Evolutionary conservation across 2,888 invertebrate species (phyloP), one percentile per base, ranked within the genome.

Genomic region (Watsonalla cultraria): DNA sequence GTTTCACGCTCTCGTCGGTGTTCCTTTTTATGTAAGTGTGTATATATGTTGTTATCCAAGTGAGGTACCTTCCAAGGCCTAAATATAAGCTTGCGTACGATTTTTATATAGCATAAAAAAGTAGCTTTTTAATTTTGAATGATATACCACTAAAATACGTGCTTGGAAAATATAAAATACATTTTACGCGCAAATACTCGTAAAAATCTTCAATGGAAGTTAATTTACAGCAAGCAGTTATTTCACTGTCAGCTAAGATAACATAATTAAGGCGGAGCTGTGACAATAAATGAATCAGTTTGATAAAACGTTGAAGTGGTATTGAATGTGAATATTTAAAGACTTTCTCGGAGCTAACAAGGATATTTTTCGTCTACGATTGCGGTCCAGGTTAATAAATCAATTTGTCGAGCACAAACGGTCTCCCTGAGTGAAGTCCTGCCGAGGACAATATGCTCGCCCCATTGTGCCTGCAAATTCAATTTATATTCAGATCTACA

Each of bases 401-500:
- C 80, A 80, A 81, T 82, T 82, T 80, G 74, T 74, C 73, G 70
- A 71, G 69, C 65, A 74, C 76, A 73, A 77, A 70, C 73, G 67
- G 58, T 69, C 66, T 62, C 64, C 62, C 65, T 59, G 66, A 74
- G 66, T 74, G 70, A 74, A 73, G 72, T 73, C 72, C 69, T 68
- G 70, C 62, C 55, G 75, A 68, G 74, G 70, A 80, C 70, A 74
- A 70, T 72, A 68, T 71, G 73, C 70, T 72, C 65, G 67, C 61
- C 65, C 72, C 74, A 76, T 80, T 79, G 80, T 78, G 78, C 72
- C 70, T 70, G 70, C 73, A 73, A 80, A 84, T 81, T 80, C 80
- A 83, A 84, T 84, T 83, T 83, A 82, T 77, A 82, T 84, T 83
- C 80, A 80, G 80, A 78, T 81, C 74, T 74, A 64, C 70, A 71